Percentiles rank a stretch among this genome's conserved stretches.
These are phyloP conservation scores for Periophthalmus magnuspinnatus DNA, from an alignment of 2,797 vertebrate species.

Conservation along the genomic window DNA sequence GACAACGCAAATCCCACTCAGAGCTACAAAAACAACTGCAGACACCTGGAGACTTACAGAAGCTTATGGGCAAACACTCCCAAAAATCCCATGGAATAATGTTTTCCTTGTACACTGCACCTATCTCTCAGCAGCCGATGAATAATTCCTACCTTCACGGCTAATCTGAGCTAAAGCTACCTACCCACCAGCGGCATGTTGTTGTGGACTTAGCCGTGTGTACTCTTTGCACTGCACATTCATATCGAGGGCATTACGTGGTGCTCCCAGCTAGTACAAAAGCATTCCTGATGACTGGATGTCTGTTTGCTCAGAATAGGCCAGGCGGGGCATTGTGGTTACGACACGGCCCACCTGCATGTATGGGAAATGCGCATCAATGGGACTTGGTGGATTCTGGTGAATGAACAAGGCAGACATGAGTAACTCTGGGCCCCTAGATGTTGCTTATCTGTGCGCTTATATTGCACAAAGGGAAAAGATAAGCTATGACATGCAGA, in stretches of 20 bases:
- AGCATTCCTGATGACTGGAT: slow-evolving; percentile 65
- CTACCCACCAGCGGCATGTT: slow-evolving; percentile 58
- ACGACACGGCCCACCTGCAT: slow-evolving; percentile 69
- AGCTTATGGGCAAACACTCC: slow-evolving; percentile 30
- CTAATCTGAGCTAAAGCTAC: slow-evolving; percentile 54
- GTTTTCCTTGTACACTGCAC: slow-evolving; percentile 36
- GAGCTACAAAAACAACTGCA: slow-evolving; percentile 19
- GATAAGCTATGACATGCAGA: slow-evolving; percentile 68
- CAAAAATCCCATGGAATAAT: slow-evolving; percentile 30
- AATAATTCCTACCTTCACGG: slow-evolving; percentile 48
- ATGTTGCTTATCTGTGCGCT: slow-evolving; percentile 73
- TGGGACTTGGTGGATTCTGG: slow-evolving; percentile 67
- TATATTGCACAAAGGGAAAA: slow-evolving; percentile 75
- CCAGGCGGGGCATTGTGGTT: slow-evolving; percentile 53
- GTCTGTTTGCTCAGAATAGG: slow-evolving; percentile 68
- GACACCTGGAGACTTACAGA: slow-evolving; percentile 39
- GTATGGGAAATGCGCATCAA: slow-evolving; percentile 61
- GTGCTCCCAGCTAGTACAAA: slow-evolving; percentile 65
- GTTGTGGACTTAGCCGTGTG: slow-evolving; percentile 64
- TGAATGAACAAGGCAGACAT: slow-evolving; percentile 75
- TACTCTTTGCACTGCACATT: slow-evolving; percentile 47
- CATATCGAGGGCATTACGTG: slow-evolving; percentile 51
- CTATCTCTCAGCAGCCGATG: slow-evolving; percentile 55
- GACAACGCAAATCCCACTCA: slow-evolving; percentile 14
- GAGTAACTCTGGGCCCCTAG: slow-evolving; percentile 64